phyloP scores from a whole-genome alignment of 2,797 vertebrate species.

The Linurgus olivaceus region DNA sequence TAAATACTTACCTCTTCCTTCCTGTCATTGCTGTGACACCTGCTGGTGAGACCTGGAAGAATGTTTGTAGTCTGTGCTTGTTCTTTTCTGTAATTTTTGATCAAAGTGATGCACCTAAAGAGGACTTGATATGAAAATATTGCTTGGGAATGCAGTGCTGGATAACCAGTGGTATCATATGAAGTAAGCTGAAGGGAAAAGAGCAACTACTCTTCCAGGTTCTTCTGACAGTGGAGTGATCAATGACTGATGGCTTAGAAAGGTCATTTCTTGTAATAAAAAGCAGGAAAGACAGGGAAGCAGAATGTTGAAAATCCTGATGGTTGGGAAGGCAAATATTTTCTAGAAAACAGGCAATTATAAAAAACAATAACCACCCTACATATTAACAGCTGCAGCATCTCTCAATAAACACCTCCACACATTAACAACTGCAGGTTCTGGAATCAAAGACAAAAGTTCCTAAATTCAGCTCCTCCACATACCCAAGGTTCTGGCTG shows the following conservation, averaged over 20 bases:
- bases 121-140: not conserved
- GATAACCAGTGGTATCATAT: not conserved
- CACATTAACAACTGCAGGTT: not conserved
- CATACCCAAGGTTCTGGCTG: not conserved
- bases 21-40: not conserved
- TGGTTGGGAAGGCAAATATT: not conserved
- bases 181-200: not conserved
- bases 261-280: not conserved
- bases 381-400: not conserved
- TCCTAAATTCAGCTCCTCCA: not conserved
- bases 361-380: not conserved
- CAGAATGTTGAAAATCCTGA: not conserved
- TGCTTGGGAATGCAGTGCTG: not conserved
- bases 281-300: not conserved
- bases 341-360: not conserved
- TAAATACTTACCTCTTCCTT: not conserved
- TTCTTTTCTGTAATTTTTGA: not conserved
- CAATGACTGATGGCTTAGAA: not conserved
- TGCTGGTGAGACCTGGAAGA: conserved; percentile 17
- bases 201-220: not conserved
- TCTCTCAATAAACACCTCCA: not conserved
- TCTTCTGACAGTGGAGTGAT: not conserved
- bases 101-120: not conserved
- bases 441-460: not conserved
- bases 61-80: no score